Percentiles rank a stretch among this genome's conserved stretches.
Conservation (phyloP, 2,888 invertebrate species). For the Noctuana brunneofusca region DNA sequence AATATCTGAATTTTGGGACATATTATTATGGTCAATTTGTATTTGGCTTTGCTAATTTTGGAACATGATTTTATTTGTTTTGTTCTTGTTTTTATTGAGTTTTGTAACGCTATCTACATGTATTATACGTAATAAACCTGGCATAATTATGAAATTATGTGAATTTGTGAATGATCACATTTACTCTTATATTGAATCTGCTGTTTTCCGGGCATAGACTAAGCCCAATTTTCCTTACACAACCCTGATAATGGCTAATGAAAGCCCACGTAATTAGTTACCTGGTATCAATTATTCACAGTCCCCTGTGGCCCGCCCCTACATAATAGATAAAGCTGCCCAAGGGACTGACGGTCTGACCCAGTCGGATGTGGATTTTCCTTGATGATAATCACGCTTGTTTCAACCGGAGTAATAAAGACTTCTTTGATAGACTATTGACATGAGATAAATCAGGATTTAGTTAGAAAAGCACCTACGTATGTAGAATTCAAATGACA, state of each 20-base stretch:
- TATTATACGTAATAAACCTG: too few species aligned
- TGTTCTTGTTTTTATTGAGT: too few species aligned
- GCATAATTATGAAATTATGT: too few species aligned
- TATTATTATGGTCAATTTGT: too few species aligned
- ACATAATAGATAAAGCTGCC: constrained; percentile 40
- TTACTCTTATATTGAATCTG: neutral
- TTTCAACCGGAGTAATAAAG: constrained; percentile 13
- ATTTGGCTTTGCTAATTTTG: too few species aligned
- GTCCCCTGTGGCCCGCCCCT: constrained; percentile 37
- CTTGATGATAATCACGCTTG: constrained; percentile 22
- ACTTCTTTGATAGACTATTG: neutral
- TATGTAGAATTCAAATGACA: too few species aligned
- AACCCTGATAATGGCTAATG: constrained; percentile 41
- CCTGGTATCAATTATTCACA: constrained; percentile 65
- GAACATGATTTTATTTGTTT: too few species aligned
- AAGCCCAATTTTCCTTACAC: constrained; percentile 24
- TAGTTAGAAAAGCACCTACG: too few species aligned
- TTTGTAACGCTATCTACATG: too few species aligned
- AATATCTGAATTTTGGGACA: too few species aligned
- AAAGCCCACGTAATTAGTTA: constrained; percentile 55
- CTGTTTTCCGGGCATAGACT: neutral
- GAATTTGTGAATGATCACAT: too few species aligned
- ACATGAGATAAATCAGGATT: neutral
- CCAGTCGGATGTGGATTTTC: constrained; percentile 24
- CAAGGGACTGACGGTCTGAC: constrained; percentile 34